Evolutionary conservation across 2,113 vertebrate species (phyloP), one percentile per base, ranked within the genome.

Genomic region (Eulemur macaco): DNA sequence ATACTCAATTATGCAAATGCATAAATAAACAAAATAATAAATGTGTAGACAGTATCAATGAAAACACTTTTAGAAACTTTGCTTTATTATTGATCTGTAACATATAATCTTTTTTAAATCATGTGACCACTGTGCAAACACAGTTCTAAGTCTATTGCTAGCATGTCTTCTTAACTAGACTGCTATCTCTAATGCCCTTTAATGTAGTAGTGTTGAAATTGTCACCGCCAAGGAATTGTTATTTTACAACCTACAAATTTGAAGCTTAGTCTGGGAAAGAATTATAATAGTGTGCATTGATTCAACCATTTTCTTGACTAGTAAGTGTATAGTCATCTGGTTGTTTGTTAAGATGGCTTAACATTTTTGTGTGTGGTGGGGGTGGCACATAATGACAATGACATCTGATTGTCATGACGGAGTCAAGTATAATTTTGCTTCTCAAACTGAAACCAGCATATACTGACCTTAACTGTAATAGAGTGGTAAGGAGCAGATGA

Each of bases 401-500:
- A 54, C 52, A 74, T 37, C 5, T 96, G 54, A 86, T 29, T 29
- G 47, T 8, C 4, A 66, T 89, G 60, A 64, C 39, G 68, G 50
- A 93, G 69, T 91, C 84, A 27, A 83, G 58, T 66, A 68, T 29
- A 68, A 91, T 87, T 94, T 31, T 10, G 27, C 96, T 88, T 94
- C 71, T 96, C 78, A 74, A 52, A 34, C 29, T 17, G 37, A 56
- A 73, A 80, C 73, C 90, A 5, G 0, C 56, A 23, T 42, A 78
- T 12, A 74, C 54, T 97, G 50, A 96, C 85, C 95, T 93, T 73
- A 89, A 85, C 76, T 45, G 27, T 76, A 96, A 88, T 10, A 86
- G 66, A 50, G 69, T 82, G 66, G 3, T 82, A 58, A 90, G n/a
- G 66, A 95, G 68, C 83, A 94, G 86, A 93, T 91, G 85, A 76